Evolutionary conservation across 2,113 vertebrate species (phyloP).

Genomic region (Lathamus discolor): DNA sequence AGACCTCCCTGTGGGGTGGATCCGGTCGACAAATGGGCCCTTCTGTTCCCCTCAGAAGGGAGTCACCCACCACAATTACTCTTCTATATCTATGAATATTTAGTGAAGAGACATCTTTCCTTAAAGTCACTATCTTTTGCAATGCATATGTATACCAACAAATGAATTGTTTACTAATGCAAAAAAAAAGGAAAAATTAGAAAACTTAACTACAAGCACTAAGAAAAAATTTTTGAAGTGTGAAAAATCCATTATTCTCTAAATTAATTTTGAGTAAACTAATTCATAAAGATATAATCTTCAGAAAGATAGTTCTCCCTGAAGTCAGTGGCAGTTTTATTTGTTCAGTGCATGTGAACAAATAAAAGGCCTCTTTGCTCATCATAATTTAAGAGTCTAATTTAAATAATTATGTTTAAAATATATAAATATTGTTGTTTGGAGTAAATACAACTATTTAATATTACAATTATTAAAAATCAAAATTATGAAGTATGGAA

Average conservation of each 20-base stretch:
- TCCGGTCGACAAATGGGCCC: too few relatives aligned
- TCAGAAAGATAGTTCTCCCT: background rate
- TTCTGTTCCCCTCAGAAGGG: too few relatives aligned
- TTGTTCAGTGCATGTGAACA: background rate
- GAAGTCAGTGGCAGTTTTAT: background rate
- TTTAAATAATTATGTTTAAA: background rate
- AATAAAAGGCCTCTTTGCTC: background rate
- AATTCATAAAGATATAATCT: background rate
- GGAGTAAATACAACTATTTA: background rate
- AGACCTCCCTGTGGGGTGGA: too few relatives aligned
- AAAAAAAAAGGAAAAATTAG: background rate
- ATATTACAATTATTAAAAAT: background rate
- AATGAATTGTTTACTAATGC: background rate
- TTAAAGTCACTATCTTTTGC: background rate
- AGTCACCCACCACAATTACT: too few relatives aligned
- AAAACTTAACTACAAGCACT: background rate
- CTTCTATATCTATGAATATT: background rate
- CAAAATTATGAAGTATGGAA: background rate
- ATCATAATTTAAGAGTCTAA: background rate
- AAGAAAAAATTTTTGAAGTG: background rate
- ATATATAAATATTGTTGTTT: background rate
- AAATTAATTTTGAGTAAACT: background rate
- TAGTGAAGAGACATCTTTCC: background rate
- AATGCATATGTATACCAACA: background rate
- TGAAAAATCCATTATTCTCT: background rate